Evolutionary conservation across 2,797 vertebrate species (phyloP).

Genomic region (Thaleichthys pacificus): DNA sequence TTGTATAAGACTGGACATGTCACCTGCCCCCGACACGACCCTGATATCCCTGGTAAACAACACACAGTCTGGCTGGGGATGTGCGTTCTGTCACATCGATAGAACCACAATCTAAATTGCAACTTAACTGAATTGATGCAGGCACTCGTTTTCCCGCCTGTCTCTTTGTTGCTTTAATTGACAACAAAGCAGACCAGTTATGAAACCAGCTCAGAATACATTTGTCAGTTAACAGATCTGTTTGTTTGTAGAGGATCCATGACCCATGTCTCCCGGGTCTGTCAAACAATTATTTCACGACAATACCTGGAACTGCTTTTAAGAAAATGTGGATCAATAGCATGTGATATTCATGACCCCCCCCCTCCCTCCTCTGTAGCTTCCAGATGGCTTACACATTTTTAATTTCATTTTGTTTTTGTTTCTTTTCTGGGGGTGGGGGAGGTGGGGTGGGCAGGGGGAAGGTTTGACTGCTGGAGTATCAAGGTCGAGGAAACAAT

Average conservation of each 20-base stretch:
- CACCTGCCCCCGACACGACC: slow-evolving; percentile 58
- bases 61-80: not conserved
- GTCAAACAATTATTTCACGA: slow-evolving; percentile 29
- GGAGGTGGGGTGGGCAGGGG: slow-evolving; percentile 50
- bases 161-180: slow-evolving; percentile 60
- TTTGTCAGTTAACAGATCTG: slow-evolving; percentile 57
- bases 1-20: slow-evolving; percentile 57
- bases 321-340: slow-evolving; percentile 84
- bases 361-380: slow-evolving; percentile 81
- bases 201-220: slow-evolving; percentile 77
- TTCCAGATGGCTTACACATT: slow-evolving; percentile 84
- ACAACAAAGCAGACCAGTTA: slow-evolving; percentile 63
- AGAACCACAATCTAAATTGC: slow-evolving; percentile 51
- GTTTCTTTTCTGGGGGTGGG: slow-evolving; percentile 49
- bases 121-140: slow-evolving; percentile 14
- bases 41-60: slow-evolving; percentile 29
- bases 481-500: slow-evolving; percentile 51
- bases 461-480: slow-evolving; percentile 48
- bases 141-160: slow-evolving; percentile 41
- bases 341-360: slow-evolving; percentile 81
- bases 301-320: slow-evolving; percentile 52
- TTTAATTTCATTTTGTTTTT: slow-evolving; percentile 74
- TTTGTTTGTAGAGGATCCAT: slow-evolving; percentile 49
- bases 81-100: slow-evolving; percentile 54
- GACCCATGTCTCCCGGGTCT: slow-evolving; percentile 49